A percentile compares a stretch with the other conserved stretches of the same genome.
Conservation (phyloP, 2,797 vertebrate species). For the Acipenser oxyrinchus region DNA sequence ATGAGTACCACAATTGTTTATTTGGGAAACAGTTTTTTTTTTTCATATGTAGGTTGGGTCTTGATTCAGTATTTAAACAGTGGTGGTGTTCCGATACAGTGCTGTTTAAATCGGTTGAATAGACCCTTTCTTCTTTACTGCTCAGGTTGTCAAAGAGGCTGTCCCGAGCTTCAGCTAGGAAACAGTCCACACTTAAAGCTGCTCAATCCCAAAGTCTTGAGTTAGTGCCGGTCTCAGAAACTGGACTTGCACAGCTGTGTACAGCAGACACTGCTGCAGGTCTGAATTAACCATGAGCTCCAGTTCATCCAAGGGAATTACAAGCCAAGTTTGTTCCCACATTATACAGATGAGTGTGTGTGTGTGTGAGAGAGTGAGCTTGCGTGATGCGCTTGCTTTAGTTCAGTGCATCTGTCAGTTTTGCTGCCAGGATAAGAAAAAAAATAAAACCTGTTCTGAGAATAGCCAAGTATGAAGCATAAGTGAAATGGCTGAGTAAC, state of each 20-base stretch:
- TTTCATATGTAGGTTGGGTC: too few species aligned
- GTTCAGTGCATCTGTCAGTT: conserved; percentile 29
- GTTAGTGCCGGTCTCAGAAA: neutral
- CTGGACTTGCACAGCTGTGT: neutral
- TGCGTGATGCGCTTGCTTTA: neutral
- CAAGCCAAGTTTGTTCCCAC: neutral
- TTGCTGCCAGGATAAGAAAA: conserved; percentile 18
- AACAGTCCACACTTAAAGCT: neutral
- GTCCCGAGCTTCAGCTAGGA: neutral
- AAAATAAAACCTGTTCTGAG: too few species aligned
- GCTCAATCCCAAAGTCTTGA: neutral
- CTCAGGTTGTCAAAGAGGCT: conserved; percentile 1
- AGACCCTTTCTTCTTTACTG: neutral
- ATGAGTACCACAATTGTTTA: too few species aligned
- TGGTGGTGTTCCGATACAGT: too few species aligned
- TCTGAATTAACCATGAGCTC: conserved; percentile 9
- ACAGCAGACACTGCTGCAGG: neutral
- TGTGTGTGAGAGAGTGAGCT: too few species aligned
- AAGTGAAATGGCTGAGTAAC: conserved; percentile 23
- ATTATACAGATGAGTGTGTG: neutral
- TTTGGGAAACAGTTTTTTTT: too few species aligned
- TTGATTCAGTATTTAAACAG: too few species aligned
- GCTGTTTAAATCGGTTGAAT: too few species aligned
- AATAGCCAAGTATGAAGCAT: neutral
- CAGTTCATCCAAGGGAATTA: conserved; percentile 1